phyloP scores from a whole-genome alignment of 2,888 invertebrate genomes.

The Junonia oenone region DNA sequence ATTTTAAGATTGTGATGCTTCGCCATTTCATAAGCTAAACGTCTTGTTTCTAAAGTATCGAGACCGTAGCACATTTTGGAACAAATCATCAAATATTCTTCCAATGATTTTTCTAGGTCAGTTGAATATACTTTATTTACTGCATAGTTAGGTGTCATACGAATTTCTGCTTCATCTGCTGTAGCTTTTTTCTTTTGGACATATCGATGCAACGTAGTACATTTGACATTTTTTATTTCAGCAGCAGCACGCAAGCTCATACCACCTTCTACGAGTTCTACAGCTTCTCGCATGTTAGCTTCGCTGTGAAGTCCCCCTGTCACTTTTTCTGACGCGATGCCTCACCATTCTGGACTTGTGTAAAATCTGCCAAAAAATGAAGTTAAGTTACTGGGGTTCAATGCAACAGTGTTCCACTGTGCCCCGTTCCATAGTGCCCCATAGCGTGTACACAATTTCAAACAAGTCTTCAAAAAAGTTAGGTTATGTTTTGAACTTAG shows the following conservation, averaged over 20 bases:
- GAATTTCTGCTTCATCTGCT: not conserved
- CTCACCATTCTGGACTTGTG: not conserved
- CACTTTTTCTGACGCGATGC: not conserved
- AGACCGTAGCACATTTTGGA: no score
- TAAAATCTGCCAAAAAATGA: no score
- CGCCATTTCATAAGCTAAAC: not conserved
- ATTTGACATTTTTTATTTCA: not conserved
- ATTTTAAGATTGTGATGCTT: not conserved
- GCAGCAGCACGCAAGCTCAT: not conserved
- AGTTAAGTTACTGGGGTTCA: no score
- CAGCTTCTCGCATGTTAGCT: not conserved
- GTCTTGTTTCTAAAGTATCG: no score
- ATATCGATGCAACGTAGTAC: not conserved
- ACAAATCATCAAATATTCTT: no score
- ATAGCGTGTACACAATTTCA: no score
- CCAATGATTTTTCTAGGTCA: not conserved
- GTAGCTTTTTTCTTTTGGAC: not conserved
- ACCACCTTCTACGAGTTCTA: not conserved
- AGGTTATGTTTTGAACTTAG: no score
- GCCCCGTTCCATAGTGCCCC: no score
- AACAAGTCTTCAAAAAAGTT: no score
- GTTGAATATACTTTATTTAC: not conserved
- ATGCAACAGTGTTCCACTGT: no score
- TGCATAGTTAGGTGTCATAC: not conserved
- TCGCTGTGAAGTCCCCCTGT: not conserved